phyloP scores from a whole-genome alignment of 1,140 invertebrate species.

The Sinonovacula constricta region DNA sequence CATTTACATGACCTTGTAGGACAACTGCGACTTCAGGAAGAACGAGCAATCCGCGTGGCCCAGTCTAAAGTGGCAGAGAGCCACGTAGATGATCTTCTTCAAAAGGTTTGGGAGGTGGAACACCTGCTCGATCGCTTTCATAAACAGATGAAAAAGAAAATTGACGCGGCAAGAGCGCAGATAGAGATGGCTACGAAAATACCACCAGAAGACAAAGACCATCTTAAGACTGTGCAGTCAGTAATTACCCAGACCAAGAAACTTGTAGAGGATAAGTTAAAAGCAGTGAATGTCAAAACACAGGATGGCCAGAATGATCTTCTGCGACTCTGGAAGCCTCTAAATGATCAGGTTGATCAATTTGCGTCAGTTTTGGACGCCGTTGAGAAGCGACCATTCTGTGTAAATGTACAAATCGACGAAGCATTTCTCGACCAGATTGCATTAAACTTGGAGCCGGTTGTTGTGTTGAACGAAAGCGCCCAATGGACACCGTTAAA shows the following conservation, averaged over 20 bases:
- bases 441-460: slow-evolving; percentile 24
- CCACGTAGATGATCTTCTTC: slow-evolving; percentile 37
- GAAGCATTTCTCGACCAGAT: slow-evolving; percentile 29
- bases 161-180: slow-evolving; percentile 25
- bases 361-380: slow-evolving; percentile 34
- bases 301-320: slow-evolving; percentile 43
- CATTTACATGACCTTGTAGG: slow-evolving; percentile 35
- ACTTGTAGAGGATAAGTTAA: slow-evolving; percentile 38
- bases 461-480: slow-evolving; percentile 41
- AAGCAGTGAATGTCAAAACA: slow-evolving; percentile 26
- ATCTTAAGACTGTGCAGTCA: slow-evolving; percentile 29
- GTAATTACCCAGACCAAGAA: slow-evolving; percentile 36
- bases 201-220: slow-evolving; percentile 21
- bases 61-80: slow-evolving; percentile 37
- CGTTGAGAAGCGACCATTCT: slow-evolving; percentile 46
- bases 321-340: slow-evolving; percentile 33
- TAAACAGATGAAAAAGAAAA: slow-evolving; percentile 48
- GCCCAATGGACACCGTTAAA: slow-evolving; percentile 44
- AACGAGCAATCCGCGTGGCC: slow-evolving; percentile 20
- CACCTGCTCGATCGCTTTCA: slow-evolving; percentile 42
- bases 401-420: slow-evolving; percentile 35
- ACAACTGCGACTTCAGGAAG: slow-evolving; percentile 44
- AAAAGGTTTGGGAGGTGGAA: slow-evolving; percentile 45
- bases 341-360: slow-evolving; percentile 45
- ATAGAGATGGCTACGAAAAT: slow-evolving; percentile 40